phyloP scores from a whole-genome alignment of 2,797 vertebrate species.

The Fistularia tabacaria region DNA sequence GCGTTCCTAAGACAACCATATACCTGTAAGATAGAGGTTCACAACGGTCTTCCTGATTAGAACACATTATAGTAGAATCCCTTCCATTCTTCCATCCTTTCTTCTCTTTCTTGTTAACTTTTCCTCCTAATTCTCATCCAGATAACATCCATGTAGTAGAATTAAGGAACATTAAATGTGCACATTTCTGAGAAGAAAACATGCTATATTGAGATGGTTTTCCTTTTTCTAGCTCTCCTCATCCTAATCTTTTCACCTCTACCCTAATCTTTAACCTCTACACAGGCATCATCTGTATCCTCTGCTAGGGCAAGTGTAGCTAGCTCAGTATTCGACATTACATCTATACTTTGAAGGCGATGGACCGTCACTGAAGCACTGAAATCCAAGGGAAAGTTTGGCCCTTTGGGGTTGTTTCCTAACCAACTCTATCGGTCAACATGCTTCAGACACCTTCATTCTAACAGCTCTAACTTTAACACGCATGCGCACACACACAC shows the following conservation, averaged over 20 bases:
- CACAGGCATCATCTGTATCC: conserved; percentile 48
- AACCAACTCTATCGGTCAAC: no score
- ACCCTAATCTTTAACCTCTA: no score
- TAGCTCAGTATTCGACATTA: conserved; percentile 77
- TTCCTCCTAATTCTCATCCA: conserved; percentile 25
- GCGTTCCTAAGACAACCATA: conserved; percentile 94
- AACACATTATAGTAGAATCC: conserved; percentile 41
- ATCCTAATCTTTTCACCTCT: neutral
- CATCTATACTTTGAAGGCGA: conserved; percentile 48
- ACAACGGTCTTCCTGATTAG: conserved; percentile 76
- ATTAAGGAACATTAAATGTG: conserved; percentile 90
- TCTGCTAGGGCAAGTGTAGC: conserved; percentile 74
- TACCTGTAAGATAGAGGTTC: conserved; percentile 83
- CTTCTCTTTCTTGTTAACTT: conserved; percentile 12
- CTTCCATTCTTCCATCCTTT: conserved; percentile 19
- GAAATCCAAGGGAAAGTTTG: neutral
- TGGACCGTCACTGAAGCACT: conserved; percentile 42
- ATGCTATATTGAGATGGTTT: conserved; percentile 1
- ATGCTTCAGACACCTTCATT: conserved; percentile 31
- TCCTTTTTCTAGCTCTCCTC: conserved; percentile 37
- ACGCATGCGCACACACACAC: conserved; percentile 32
- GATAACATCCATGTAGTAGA: conserved; percentile 70
- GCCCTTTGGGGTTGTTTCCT: no score
- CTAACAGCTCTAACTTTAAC: conserved; percentile 36
- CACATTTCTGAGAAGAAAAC: conserved; percentile 41